phyloP scores from a whole-genome alignment of 2,113 vertebrate species.

The Pitta sordida region DNA sequence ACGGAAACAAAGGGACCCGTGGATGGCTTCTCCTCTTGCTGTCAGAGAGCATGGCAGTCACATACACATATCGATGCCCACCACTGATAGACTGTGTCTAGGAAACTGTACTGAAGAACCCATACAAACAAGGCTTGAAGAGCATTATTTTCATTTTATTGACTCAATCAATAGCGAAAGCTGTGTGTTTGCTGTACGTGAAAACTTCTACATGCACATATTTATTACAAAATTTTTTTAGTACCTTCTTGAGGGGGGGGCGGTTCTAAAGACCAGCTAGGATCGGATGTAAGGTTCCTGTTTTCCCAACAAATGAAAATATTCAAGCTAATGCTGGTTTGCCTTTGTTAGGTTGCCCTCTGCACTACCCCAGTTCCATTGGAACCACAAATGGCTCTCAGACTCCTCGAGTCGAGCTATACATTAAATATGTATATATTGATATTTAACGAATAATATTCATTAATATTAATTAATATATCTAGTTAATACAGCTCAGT shows the following conservation, averaged over 20 bases:
- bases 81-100: rapidly evolving
- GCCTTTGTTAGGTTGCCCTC: not conserved
- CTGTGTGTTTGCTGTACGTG: not conserved
- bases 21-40: not conserved
- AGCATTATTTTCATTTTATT: not conserved
- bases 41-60: not conserved
- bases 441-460: too few species aligned
- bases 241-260: not conserved
- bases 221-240: not conserved
- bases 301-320: not conserved
- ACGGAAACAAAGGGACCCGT: not conserved
- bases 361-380: not conserved
- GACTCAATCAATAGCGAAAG: not conserved
- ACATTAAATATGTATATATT: too few species aligned
- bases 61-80: too few species aligned
- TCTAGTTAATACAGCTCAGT: too few species aligned
- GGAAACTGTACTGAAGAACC: not conserved
- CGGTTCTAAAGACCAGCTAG: not conserved
- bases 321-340: not conserved
- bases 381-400: too few species aligned
- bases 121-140: not conserved
- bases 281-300: not conserved
- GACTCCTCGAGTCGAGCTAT: too few species aligned
- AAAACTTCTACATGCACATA: not conserved
- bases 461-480: too few species aligned